Evolutionary conservation across 2,888 invertebrate species (phyloP).

Genomic region (Meteorus colon): DNA sequence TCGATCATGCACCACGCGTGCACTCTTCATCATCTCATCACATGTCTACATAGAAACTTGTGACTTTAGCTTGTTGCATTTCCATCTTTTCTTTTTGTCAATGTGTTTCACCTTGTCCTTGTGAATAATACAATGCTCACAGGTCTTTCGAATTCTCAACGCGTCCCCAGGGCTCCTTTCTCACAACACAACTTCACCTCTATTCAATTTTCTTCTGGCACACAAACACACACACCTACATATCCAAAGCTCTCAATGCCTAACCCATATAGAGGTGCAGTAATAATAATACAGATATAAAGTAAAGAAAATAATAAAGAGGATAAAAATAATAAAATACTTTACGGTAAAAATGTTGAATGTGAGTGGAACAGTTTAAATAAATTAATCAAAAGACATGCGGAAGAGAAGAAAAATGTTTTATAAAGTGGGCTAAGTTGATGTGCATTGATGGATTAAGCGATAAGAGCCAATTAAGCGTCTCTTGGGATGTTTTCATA

Average conservation of each 20-base stretch:
- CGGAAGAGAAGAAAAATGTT: conserved; percentile 1
- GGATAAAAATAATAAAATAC: neutral
- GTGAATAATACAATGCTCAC: neutral
- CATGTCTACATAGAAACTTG: neutral
- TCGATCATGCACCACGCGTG: neutral
- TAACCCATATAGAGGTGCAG: neutral
- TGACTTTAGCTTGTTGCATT: conserved; percentile 4
- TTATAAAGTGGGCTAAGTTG: conserved; percentile 15
- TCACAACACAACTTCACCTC: neutral
- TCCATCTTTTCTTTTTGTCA: neutral
- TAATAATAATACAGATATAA: neutral
- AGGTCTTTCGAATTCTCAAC: conserved; percentile 8
- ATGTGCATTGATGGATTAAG: conserved; percentile 18
- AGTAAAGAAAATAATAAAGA: neutral
- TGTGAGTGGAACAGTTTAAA: neutral
- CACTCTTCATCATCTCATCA: neutral
- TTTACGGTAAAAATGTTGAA: neutral
- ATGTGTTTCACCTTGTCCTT: neutral
- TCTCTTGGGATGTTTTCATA: neutral
- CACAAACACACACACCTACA: neutral
- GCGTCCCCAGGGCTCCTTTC: neutral
- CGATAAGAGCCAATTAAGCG: conserved; percentile 25
- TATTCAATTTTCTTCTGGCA: neutral
- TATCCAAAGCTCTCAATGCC: neutral
- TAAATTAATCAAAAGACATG: neutral